Evolutionary conservation across 2,888 invertebrate genomes (phyloP).

Genomic region (Phengaris alcon): DNA sequence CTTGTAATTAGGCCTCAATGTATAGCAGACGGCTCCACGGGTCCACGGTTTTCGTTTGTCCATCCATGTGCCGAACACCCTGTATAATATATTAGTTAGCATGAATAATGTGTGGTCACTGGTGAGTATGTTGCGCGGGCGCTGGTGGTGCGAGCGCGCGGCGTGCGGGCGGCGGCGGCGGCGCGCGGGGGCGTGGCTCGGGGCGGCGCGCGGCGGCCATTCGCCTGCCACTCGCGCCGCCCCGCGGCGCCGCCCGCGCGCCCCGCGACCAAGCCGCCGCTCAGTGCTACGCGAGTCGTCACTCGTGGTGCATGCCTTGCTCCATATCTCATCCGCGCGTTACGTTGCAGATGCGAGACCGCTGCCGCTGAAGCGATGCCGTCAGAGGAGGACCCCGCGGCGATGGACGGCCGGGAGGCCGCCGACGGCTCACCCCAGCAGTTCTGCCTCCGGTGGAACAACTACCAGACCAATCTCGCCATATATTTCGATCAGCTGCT

Average conservation of each 20-base stretch:
- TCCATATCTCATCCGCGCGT: conserved; percentile 50
- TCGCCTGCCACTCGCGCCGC: conserved; percentile 47
- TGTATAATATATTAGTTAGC: conserved; percentile 28
- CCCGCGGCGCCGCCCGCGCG: conserved; percentile 51
- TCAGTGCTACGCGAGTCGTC: conserved; percentile 69
- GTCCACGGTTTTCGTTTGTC: too few relatives aligned
- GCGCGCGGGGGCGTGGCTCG: conserved; percentile 48
- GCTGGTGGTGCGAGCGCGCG: conserved; percentile 33
- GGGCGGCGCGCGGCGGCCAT: conserved; percentile 53
- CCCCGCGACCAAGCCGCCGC: conserved; percentile 49
- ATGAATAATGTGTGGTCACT: conserved; percentile 35
- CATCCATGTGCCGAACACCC: too few relatives aligned
- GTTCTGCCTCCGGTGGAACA: conserved; percentile 95
- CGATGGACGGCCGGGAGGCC: conserved; percentile 64
- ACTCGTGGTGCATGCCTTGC: conserved; percentile 56
- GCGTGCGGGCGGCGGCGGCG: conserved; percentile 43
- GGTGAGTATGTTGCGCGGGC: conserved; percentile 36
- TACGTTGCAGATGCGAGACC: conserved; percentile 70
- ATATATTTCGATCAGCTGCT: conserved; percentile 93
- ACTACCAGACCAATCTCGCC: conserved; percentile 93
- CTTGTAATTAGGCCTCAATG: too few relatives aligned
- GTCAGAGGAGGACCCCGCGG: conserved; percentile 73
- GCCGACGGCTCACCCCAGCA: conserved; percentile 86
- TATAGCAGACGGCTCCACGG: too few relatives aligned
- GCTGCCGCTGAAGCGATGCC: conserved; percentile 63